A percentile compares a stretch with the other conserved stretches of the same genome.
Evolutionary conservation across 2,888 invertebrate species (phyloP).

Genomic region (Lycaena phlaeas): DNA sequence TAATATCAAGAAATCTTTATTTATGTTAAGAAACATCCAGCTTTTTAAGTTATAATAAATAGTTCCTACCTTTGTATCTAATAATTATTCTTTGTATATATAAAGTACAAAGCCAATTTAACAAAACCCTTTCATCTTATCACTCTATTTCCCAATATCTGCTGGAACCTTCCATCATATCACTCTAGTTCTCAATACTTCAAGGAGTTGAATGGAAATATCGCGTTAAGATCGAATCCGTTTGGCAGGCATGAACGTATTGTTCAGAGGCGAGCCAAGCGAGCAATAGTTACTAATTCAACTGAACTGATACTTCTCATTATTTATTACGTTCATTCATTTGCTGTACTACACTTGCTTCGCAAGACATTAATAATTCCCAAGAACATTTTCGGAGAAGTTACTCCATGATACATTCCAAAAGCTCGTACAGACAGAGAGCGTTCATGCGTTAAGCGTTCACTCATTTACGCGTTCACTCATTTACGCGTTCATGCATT

Average conservation of each 20-base stretch:
- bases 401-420: not conserved
- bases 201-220: not conserved
- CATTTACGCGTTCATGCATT: no score
- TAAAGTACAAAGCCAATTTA: no score
- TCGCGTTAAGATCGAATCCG: no score
- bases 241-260: constrained; percentile 20
- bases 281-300: constrained; percentile 20
- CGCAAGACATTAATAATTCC: constrained; percentile 6
- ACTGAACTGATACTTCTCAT: constrained; percentile 20
- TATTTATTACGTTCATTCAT: constrained; percentile 20
- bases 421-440: not conserved
- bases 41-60: no score
- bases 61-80: no score
- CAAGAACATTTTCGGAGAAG: constrained; percentile 2
- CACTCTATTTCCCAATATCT: no score
- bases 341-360: constrained; percentile 4
- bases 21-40: not conserved
- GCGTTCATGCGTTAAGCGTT: no score
- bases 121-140: no score
- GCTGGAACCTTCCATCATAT: constrained; percentile 1
- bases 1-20: no score
- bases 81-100: no score
- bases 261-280: constrained; percentile 16
- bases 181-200: no score
- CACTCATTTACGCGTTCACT: no score